A percentile compares a stretch with the other conserved stretches of the same genome.
phyloP scores from a whole-genome alignment of 2,797 vertebrate species.

The Dendrocincla fuliginosa region DNA sequence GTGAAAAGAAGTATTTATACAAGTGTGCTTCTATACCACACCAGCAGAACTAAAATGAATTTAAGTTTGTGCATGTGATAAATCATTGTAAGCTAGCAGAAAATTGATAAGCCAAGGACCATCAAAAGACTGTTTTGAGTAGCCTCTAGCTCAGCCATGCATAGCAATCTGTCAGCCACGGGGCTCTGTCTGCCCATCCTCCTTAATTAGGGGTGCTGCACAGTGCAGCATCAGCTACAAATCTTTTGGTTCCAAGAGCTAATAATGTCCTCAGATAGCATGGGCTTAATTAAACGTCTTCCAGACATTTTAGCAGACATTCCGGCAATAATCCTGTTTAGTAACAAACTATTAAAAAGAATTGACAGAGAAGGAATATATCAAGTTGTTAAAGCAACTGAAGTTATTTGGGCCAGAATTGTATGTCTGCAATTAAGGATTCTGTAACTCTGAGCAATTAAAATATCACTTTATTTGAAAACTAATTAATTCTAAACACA shows the following conservation, averaged over 20 bases:
- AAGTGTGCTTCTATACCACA: background rate
- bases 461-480: slow-evolving; percentile 79
- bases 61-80: background rate
- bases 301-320: slow-evolving; percentile 65
- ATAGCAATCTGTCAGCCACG: slow-evolving; percentile 79
- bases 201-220: slow-evolving; percentile 76
- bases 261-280: slow-evolving; percentile 53
- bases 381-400: slow-evolving; percentile 74
- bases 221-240: background rate
- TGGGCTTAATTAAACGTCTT: slow-evolving; percentile 59
- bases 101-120: slow-evolving; percentile 21
- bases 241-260: slow-evolving; percentile 2
- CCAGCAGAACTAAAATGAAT: background rate
- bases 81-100: slow-evolving; percentile 35
- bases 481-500: slow-evolving; percentile 82
- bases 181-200: slow-evolving; percentile 75
- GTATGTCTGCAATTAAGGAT: slow-evolving; percentile 76
- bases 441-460: slow-evolving; percentile 80
- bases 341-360: slow-evolving; percentile 61
- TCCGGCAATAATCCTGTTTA: slow-evolving; percentile 60
- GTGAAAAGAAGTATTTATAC: background rate
- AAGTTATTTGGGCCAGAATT: slow-evolving; percentile 66
- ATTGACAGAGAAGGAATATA: slow-evolving; percentile 65
- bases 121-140: background rate
- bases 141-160: slow-evolving; percentile 25